A percentile compares a stretch with the other conserved stretches of the same genome.
phyloP scores from a whole-genome alignment of 1,140 invertebrate genomes.

The Periplaneta americana region DNA sequence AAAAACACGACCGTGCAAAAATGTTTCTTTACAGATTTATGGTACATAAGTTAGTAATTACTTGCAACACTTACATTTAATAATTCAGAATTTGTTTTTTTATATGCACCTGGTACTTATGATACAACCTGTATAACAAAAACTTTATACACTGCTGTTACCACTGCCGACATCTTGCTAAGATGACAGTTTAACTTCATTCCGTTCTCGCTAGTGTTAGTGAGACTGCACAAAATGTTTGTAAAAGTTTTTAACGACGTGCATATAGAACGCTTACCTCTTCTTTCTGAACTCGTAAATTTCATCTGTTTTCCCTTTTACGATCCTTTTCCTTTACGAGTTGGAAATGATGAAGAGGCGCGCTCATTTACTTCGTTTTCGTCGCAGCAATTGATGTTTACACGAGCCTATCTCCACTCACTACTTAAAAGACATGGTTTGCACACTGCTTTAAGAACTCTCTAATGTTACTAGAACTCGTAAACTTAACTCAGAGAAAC shows the following conservation, averaged over 20 bases:
- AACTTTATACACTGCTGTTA: too few species aligned
- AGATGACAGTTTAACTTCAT: background rate
- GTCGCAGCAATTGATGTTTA: background rate
- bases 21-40: too few species aligned
- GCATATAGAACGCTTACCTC: background rate
- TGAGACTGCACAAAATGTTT: background rate
- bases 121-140: too few species aligned
- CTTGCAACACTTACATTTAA: too few species aligned
- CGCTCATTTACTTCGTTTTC: background rate
- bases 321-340: background rate
- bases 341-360: background rate
- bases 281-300: background rate
- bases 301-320: background rate
- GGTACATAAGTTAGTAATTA: too few species aligned
- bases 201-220: background rate
- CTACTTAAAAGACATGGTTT: background rate
- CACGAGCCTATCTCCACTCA: background rate
- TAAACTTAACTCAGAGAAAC: too few species aligned
- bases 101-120: too few species aligned
- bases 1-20: too few species aligned
- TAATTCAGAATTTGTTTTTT: too few species aligned
- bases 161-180: too few species aligned
- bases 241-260: background rate
- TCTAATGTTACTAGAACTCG: background rate
- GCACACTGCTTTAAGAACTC: too few species aligned